Percentiles rank a stretch among this genome's conserved stretches.
phyloP scores from a whole-genome alignment of 2,797 vertebrate species.

The Catostomus latipinnis region DNA sequence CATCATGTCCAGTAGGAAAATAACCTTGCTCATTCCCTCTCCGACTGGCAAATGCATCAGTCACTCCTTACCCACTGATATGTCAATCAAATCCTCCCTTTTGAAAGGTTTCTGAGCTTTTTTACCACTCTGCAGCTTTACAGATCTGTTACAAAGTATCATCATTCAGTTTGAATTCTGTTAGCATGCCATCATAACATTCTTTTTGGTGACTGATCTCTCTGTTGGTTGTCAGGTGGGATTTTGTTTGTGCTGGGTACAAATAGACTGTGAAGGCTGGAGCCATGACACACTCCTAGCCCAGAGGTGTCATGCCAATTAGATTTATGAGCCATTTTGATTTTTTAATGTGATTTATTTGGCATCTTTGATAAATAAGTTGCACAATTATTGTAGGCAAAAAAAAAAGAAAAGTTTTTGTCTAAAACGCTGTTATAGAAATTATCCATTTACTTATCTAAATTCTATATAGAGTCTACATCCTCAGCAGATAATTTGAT shows the following conservation, averaged over 20 bases:
- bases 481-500: no score
- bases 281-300: slow-evolving; percentile 13
- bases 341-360: no score
- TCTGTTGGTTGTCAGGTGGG: slow-evolving; percentile 46
- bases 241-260: slow-evolving; percentile 37
- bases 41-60: slow-evolving; percentile 41
- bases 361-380: no score
- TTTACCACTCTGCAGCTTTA: slow-evolving; percentile 12
- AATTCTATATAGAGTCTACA: no score
- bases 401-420: no score
- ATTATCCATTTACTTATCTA: no score
- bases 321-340: no score
- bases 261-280: slow-evolving; percentile 48
- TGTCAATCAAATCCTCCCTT: slow-evolving; percentile 40
- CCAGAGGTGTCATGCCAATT: no score
- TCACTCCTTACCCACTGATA: slow-evolving; percentile 42
- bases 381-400: no score
- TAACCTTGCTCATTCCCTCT: slow-evolving; percentile 42
- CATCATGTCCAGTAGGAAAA: slow-evolving; percentile 51
- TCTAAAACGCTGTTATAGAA: no score
- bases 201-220: slow-evolving; percentile 33
- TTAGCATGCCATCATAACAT: slow-evolving; percentile 8
- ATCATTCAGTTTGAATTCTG: slow-evolving; percentile 25
- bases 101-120: slow-evolving; percentile 9
- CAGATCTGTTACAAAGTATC: slow-evolving; percentile 29